Evolutionary conservation across 2,113 vertebrate genomes (phyloP).

Genomic region (Lipophrys pholis): DNA sequence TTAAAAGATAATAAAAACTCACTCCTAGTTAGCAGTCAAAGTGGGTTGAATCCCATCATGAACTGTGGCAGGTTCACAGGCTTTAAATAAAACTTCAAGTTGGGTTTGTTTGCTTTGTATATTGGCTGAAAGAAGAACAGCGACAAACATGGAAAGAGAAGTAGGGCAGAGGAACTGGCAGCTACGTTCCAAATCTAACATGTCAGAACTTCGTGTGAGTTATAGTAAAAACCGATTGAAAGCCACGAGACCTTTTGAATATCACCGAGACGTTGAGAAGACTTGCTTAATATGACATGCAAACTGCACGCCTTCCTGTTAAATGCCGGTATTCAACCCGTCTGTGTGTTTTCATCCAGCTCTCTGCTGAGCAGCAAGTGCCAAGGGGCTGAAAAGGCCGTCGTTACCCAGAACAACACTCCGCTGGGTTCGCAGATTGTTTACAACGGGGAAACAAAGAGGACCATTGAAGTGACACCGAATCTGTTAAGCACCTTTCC

Average conservation of each 20-base stretch:
- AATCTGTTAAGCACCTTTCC: conserved; percentile 76
- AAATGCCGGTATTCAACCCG: neutral
- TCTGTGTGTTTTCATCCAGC: conserved; percentile 51
- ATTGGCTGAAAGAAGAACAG: neutral
- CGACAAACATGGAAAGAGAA: neutral
- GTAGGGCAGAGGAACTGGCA: conserved; percentile 8
- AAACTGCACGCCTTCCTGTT: neutral
- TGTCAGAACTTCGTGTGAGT: neutral
- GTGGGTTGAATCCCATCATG: too few relatives aligned
- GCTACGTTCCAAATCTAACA: neutral
- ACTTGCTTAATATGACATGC: neutral
- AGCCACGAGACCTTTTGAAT: too few relatives aligned
- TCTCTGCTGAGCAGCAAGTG: conserved; percentile 69
- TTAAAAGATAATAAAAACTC: too few relatives aligned
- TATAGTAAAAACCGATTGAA: neutral
- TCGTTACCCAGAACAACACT: conserved; percentile 81
- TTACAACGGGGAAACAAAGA: conserved; percentile 81
- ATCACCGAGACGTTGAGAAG: too few relatives aligned
- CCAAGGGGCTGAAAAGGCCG: conserved; percentile 68
- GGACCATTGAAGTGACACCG: conserved; percentile 65
- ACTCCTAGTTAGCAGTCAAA: too few relatives aligned
- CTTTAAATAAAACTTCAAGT: too few relatives aligned
- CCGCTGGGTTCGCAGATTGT: conserved; percentile 72
- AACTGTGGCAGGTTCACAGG: too few relatives aligned
- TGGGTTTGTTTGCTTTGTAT: neutral